Evolutionary conservation across 1,140 invertebrate species (phyloP), one percentile per base, ranked within the genome.

Genomic region (Drosophila truncata): DNA sequence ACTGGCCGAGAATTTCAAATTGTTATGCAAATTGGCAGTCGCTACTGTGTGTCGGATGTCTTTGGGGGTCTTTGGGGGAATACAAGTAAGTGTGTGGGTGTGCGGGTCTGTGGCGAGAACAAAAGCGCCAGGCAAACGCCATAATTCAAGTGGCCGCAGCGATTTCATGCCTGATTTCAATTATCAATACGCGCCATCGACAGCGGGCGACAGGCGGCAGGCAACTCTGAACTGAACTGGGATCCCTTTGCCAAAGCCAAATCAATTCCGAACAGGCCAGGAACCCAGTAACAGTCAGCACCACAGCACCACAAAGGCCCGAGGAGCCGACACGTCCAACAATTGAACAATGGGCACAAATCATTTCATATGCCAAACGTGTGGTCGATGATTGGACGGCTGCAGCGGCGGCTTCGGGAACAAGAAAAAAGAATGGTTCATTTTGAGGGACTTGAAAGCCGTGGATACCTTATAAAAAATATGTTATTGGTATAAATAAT

Each of bases 161-260:
- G 85, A 88, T 88, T 88, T 88, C 78, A 90, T 88, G 84, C 84
- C 81, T 90, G 84, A 88, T 88, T 88, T 88, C 82, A 90, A 90
- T 88, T 90, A 88, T 88, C 85, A 88, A 88, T 88, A 90, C 70
- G 61, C 80, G 72, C 80, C 80, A 85, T 86, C 82, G 78, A 85
- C 79, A 87, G 64, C 52, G 42, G 58, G 35, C 76, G 63, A 79
- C 70, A 79, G 66, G 54, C 61, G 52, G 31, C 46, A 37, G 69
- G 69, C 35, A 62, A n/a, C 27, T 16, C 27, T 16, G 62, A 13
- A 23, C n/a, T n/a, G n/a, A 20, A 20, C 29, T 31, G 39, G 23
- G 13, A 14, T 8, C 63, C 66, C 63, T n/a, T n/a, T n/a, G n/a
- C n/a, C n/a, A n/a, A 37, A 33, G 44, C 66, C 66, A 70, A 70